A percentile compares a stretch with the other conserved stretches of the same genome.
phyloP scores from a whole-genome alignment of 2,113 vertebrate genomes.

The Hystrix cristata region DNA sequence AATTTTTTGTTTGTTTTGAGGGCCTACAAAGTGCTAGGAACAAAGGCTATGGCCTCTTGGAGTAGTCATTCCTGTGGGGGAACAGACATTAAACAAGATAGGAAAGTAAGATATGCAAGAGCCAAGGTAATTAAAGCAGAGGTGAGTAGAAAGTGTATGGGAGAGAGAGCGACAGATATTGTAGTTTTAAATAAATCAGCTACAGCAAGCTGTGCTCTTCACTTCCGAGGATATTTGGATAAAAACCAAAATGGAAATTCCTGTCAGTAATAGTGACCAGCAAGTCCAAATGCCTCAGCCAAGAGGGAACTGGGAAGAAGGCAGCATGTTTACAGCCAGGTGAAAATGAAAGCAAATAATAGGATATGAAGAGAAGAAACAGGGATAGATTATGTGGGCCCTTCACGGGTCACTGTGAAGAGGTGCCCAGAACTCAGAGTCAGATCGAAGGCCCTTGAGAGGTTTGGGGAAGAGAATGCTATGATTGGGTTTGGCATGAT shows the following conservation, averaged over 20 bases:
- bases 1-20: neutral
- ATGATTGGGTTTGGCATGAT: neutral
- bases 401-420: neutral
- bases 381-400: accelerated
- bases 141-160: neutral
- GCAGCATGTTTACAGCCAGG: neutral
- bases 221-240: neutral
- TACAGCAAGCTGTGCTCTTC: neutral
- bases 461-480: neutral
- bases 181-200: neutral
- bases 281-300: neutral
- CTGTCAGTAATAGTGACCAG: neutral
- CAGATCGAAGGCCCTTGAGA: neutral
- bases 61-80: neutral
- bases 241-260: neutral
- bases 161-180: neutral
- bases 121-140: neutral
- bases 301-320: neutral
- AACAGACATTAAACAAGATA: neutral
- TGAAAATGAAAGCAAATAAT: neutral
- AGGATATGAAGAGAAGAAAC: neutral
- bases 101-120: neutral
- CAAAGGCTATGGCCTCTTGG: neutral
- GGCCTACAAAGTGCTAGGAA: neutral
- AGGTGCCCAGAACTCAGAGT: neutral